These are phyloP conservation scores for Ctenopoma kingsleyae DNA, from an alignment of 2,797 vertebrate genomes.

Conservation along the genomic window DNA sequence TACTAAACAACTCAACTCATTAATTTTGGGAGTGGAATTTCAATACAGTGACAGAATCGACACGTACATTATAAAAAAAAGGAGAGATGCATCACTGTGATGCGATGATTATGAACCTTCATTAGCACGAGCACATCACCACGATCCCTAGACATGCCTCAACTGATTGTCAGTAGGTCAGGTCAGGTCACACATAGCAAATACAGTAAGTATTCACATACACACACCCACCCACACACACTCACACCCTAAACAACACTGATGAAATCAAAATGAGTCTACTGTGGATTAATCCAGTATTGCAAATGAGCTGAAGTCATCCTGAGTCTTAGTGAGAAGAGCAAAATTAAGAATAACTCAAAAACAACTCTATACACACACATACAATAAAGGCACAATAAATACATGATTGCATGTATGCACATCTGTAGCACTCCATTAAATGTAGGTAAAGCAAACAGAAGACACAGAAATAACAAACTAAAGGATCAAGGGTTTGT, in stretches of 20 bases:
- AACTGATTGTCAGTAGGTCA: slow-evolving; percentile 41
- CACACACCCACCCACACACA: slow-evolving; percentile 8
- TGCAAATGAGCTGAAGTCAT: slow-evolving; percentile 2
- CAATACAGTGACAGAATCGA: background rate
- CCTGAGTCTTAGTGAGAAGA: slow-evolving; percentile 1
- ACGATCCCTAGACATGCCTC: slow-evolving; percentile 61
- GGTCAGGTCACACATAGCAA: slow-evolving; percentile 10
- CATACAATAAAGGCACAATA: background rate
- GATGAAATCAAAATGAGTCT: slow-evolving; percentile 26
- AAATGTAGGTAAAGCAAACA: background rate
- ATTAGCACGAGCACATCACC: slow-evolving; percentile 18
- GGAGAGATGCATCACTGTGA: slow-evolving; percentile 1
- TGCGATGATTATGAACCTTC: slow-evolving; percentile 26
- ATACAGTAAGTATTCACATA: background rate
- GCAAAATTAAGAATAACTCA: background rate
- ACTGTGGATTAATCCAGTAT: slow-evolving; percentile 1
- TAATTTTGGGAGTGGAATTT: background rate
- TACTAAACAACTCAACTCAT: background rate
- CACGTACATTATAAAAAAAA: background rate
- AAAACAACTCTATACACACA: background rate
- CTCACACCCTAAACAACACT: slow-evolving; percentile 2
- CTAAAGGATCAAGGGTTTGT: background rate
- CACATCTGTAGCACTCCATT: background rate
- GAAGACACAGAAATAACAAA: background rate
- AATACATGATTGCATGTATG: background rate